Conservation (phyloP, 2,888 invertebrate genomes). For the Diachrysia chrysitis region DNA sequence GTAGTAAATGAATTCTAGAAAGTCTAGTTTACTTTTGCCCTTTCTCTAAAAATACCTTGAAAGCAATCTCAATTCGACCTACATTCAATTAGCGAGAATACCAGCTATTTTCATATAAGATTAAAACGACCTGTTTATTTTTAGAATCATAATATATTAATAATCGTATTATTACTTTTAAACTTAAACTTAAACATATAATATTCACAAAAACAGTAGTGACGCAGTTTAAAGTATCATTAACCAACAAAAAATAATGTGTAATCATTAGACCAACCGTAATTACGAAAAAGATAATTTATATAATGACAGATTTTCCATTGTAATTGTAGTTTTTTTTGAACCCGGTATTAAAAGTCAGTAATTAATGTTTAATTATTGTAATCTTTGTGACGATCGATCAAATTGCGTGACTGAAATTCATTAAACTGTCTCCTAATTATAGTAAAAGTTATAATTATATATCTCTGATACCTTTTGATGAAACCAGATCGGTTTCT, state of each 20-base stretch:
- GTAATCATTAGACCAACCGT: conserved; percentile 3
- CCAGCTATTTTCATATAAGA: neutral
- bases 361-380: conserved; percentile 42
- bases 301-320: conserved; percentile 19
- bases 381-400: conserved; percentile 40
- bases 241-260: neutral
- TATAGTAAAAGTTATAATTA: conserved; percentile 28
- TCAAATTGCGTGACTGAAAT: conserved; percentile 42
- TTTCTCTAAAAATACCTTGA: neutral
- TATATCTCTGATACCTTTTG: conserved; percentile 16
- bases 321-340: conserved; percentile 33
- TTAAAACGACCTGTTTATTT: neutral
- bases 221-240: neutral
- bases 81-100: conserved; percentile 2
- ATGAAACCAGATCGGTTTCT: neutral
- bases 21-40: neutral
- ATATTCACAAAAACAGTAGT: neutral
- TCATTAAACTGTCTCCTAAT: conserved; percentile 46
- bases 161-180: neutral
- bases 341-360: conserved; percentile 23
- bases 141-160: no score
- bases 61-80: conserved; percentile 1
- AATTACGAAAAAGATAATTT: conserved; percentile 16
- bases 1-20: neutral
- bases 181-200: neutral